Conservation (phyloP, 1,140 invertebrate genomes). For the Drosophila truncata region DNA sequence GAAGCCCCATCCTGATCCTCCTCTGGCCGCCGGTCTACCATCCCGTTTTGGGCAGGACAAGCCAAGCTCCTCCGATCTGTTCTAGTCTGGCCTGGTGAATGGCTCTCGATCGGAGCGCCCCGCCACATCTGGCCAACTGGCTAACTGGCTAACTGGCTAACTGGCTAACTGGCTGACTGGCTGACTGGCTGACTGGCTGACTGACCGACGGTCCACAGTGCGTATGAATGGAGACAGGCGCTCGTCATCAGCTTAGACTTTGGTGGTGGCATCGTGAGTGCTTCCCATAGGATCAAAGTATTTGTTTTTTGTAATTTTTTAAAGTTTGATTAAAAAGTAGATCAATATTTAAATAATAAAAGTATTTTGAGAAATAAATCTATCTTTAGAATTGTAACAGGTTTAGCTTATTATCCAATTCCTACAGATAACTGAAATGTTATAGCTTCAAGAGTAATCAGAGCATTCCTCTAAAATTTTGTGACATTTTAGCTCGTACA, state of each 20-base stretch:
- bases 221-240: slow-evolving; percentile 75
- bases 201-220: slow-evolving; percentile 64
- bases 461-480: no score
- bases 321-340: background rate
- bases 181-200: slow-evolving; percentile 4
- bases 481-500: no score
- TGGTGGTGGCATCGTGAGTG: slow-evolving; percentile 35
- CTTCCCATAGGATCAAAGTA: background rate
- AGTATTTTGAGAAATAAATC: no score
- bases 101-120: slow-evolving; percentile 19
- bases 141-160: slow-evolving; percentile 21
- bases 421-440: no score
- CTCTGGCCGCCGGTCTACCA: background rate
- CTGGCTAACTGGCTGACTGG: slow-evolving; percentile 10
- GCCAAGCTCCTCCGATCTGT: slow-evolving; percentile 36
- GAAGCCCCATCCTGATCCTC: slow-evolving; percentile 1
- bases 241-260: slow-evolving; percentile 37
- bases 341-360: background rate
- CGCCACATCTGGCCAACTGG: slow-evolving; percentile 7
- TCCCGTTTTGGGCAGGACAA: slow-evolving; percentile 63
- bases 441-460: no score
- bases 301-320: background rate
- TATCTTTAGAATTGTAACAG: no score
- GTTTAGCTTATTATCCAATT: no score
- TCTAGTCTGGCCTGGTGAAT: slow-evolving; percentile 52